Percentiles rank a stretch among this genome's conserved stretches.
These are phyloP conservation scores for Tetramorium simillimum DNA, from an alignment of 1,140 invertebrate species.

Conservation along the genomic window DNA sequence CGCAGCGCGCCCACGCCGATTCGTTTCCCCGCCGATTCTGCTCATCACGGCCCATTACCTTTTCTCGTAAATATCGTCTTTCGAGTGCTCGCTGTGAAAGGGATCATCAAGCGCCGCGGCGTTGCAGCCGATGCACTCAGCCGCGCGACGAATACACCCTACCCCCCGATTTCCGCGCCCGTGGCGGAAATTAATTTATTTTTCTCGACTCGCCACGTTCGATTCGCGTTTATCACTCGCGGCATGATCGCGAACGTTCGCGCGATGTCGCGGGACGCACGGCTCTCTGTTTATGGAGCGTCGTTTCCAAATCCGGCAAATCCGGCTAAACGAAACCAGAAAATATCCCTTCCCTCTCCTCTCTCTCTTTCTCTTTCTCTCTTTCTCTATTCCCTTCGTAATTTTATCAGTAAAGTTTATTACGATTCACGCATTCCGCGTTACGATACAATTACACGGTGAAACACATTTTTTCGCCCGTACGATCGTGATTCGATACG, in stretches of 20 bases:
- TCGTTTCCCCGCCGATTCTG: constrained; percentile 49
- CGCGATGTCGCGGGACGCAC: not conserved
- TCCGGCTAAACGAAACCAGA: not conserved
- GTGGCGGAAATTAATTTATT: constrained; percentile 68
- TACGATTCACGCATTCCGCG: not conserved
- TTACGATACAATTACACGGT: not conserved
- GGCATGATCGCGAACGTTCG: constrained; percentile 12
- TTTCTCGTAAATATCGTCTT: constrained; percentile 67
- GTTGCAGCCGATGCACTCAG: constrained; percentile 25
- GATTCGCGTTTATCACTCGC: constrained; percentile 63
- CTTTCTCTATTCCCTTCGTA: not conserved
- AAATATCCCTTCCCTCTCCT: not conserved
- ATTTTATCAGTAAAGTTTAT: constrained; percentile 16
- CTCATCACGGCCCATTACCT: constrained; percentile 76
- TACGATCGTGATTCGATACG: not conserved
- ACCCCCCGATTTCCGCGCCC: not conserved
- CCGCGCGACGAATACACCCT: constrained; percentile 57
- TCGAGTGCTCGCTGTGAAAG: constrained; percentile 64
- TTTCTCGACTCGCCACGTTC: constrained; percentile 47
- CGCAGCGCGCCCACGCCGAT: constrained; percentile 52
- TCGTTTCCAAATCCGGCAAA: not conserved
- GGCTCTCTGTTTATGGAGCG: not conserved
- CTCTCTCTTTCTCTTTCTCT: not conserved
- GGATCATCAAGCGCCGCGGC: constrained; percentile 27
- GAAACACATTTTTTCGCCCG: not conserved